phyloP scores from a whole-genome alignment of 2,113 vertebrate species.

The Rattus rattus region DNA sequence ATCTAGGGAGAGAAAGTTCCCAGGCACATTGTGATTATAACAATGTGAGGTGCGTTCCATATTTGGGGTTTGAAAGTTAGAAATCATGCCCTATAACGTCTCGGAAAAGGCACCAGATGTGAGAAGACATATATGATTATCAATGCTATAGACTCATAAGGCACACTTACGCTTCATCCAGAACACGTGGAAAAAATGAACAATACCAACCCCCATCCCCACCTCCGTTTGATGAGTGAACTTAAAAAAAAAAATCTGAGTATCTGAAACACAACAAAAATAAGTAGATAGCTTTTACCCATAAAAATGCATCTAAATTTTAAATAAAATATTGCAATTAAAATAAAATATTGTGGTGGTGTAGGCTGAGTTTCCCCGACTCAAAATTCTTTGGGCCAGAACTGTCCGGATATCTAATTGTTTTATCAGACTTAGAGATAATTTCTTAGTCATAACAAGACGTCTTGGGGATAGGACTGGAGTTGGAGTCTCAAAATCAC shows the following conservation, averaged over 20 bases:
- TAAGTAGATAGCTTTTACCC: neutral
- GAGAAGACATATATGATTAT: slow-evolving; percentile 25
- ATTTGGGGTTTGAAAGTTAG: slow-evolving; percentile 13
- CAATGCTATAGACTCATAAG: neutral
- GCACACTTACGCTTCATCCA: neutral
- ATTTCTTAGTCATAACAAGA: neutral
- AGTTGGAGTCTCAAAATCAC: neutral
- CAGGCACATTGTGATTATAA: neutral
- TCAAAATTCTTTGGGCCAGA: neutral
- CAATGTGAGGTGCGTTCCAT: slow-evolving; percentile 5
- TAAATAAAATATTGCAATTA: neutral
- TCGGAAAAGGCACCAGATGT: neutral
- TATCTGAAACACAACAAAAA: slow-evolving; percentile 22
- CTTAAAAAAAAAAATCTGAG: neutral
- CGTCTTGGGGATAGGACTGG: neutral
- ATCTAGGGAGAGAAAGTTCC: slow-evolving; percentile 8
- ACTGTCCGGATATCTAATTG: neutral
- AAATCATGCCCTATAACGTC: neutral
- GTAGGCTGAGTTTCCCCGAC: neutral
- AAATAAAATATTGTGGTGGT: neutral
- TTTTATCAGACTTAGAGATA: neutral
- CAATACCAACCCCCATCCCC: neutral
- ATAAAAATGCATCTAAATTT: neutral
- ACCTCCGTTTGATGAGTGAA: neutral
- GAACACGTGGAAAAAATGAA: neutral